Evolutionary conservation across 2,888 invertebrate genomes (phyloP).

Genomic region (Dynastes hyllus): DNA sequence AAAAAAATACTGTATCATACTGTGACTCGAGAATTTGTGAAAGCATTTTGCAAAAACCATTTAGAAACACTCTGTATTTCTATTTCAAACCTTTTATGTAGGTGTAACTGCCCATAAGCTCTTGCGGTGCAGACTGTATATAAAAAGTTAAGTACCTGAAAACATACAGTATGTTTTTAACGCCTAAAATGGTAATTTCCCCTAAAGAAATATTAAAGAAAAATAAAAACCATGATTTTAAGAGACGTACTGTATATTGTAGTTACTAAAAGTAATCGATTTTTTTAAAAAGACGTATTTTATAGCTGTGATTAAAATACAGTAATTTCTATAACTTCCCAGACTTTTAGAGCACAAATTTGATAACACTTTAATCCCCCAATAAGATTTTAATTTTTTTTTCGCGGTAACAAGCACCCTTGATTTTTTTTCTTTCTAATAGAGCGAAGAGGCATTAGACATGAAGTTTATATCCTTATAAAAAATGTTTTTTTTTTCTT

Average conservation of each 20-base stretch:
- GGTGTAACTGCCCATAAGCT: too few species aligned
- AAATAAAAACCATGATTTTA: too few species aligned
- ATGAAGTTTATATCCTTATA: neutral
- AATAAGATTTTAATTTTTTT: neutral
- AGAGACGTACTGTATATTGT: neutral
- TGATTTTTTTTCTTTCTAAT: neutral
- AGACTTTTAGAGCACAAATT: too few species aligned
- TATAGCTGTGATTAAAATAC: constrained; percentile 8
- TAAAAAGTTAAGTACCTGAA: constrained; percentile 23
- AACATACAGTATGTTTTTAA: neutral
- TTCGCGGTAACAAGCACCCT: neutral
- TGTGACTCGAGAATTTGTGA: too few species aligned
- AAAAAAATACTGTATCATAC: too few species aligned
- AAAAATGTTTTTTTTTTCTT: neutral
- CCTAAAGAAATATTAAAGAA: neutral
- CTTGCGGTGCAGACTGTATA: too few species aligned
- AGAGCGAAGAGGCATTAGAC: constrained; percentile 5
- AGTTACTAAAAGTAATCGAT: constrained; percentile 7
- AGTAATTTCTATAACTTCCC: neutral
- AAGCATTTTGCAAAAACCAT: too few species aligned
- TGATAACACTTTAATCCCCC: neutral
- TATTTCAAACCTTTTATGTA: too few species aligned
- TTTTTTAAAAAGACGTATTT: neutral
- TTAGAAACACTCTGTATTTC: too few species aligned
- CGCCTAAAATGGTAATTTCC: neutral